These are phyloP conservation scores for Eubasilissa regina DNA, from an alignment of 1,140 invertebrate species.

Conservation along the genomic window DNA sequence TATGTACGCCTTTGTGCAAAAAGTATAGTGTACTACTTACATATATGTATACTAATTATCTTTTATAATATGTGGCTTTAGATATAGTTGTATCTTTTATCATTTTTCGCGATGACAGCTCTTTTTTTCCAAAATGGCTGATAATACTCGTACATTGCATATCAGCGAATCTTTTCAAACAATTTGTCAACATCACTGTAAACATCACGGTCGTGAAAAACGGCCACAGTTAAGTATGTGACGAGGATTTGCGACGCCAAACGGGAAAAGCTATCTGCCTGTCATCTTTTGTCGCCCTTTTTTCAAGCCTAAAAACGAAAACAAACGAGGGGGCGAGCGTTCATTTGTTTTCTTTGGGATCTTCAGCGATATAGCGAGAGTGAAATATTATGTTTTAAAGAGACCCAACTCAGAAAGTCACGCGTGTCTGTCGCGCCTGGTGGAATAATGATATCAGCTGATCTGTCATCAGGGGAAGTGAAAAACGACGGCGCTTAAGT, in stretches of 20 bases:
- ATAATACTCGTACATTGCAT: background rate
- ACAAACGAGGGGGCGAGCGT: slow-evolving; percentile 23
- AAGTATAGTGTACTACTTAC: no score
- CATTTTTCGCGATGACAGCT: no score
- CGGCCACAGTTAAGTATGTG: background rate
- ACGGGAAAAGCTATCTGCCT: slow-evolving; percentile 18
- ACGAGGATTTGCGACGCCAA: slow-evolving; percentile 8
- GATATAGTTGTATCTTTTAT: no score
- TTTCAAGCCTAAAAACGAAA: slow-evolving; percentile 26
- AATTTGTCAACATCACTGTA: background rate
- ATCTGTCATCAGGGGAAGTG: slow-evolving; percentile 24
- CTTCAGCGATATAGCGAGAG: background rate
- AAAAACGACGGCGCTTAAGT: slow-evolving; percentile 4
- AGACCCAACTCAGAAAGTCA: slow-evolving; percentile 24
- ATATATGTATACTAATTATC: no score
- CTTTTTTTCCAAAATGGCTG: background rate
- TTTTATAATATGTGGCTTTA: no score
- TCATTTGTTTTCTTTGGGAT: slow-evolving; percentile 7
- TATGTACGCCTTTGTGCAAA: no score
- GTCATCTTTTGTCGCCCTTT: background rate
- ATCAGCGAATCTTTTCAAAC: background rate
- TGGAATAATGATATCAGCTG: background rate
- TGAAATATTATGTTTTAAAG: slow-evolving; percentile 30
- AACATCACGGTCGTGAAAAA: background rate
- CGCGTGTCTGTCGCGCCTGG: slow-evolving; percentile 14